Base-by-base conservation (phyloP, 1,140 invertebrate genomes). In the Dreissena rostriformis region DNA sequence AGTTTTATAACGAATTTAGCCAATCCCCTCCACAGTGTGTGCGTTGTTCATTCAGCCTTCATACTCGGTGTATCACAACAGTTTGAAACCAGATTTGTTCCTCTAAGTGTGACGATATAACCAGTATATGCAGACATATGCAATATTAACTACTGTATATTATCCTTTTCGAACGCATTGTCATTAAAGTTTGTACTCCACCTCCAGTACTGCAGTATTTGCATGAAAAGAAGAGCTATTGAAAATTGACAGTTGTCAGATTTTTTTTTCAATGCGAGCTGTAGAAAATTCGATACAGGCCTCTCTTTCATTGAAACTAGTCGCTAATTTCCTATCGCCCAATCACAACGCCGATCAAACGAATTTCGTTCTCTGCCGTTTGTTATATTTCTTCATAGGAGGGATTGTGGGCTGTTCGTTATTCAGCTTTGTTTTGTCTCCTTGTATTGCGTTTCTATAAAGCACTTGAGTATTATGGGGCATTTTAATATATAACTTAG, bases 231-330 rank as follows among this genome's bases (percentile, higher is more conserved):
- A 81, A 70, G 11, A 81, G 49, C 49, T 53, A 29, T 57, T 82
- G 63, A 74, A 67, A 39, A 82, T 75, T 82, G 80, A 82, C 80
- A 82, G 68, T 82, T 82, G 70, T 74, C 80, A 74, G 15, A 67
- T 74, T 28, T 51, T 53, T 26, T 29, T 39, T 29, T n/a, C 39
- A 39, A 39, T 39, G 49, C 53, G 49, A 82, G 75, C 74, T 51
- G 63, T 19, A n/a, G 65, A 75, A 74, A 82, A 82, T 73, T 68
- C 80, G 72, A 82, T 82, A 82, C 80, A 61, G 63, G 49, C 61
- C 39, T 5, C 28, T 49, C 26, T 49, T 49, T 72, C 61, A 68
- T 52, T 67, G 53, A 24, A 51, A 55, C 49, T 22, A 24, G 39
- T 49, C 55, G 72, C 28, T 82, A 82, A 82, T 82, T 52, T 71